phyloP scores from a whole-genome alignment of 2,888 invertebrate genomes.

The Ferrisia virgata region DNA sequence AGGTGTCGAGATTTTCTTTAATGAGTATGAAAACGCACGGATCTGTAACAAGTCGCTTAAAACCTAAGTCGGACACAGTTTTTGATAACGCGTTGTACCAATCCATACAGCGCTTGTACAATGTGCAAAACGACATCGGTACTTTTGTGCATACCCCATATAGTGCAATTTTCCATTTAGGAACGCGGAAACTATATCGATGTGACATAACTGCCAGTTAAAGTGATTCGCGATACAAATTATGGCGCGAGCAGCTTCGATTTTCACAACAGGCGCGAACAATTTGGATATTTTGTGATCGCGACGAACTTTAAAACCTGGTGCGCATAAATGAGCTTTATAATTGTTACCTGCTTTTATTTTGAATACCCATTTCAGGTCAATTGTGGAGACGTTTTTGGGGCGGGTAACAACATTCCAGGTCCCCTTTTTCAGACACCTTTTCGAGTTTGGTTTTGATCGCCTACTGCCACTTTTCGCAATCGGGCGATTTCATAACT shows the following conservation, averaged over 20 bases:
- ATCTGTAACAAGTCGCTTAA: no score
- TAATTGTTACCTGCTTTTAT: background rate
- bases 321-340: background rate
- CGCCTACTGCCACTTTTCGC: background rate
- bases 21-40: constrained; percentile 52
- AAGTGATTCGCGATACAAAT: background rate
- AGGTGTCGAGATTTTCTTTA: constrained; percentile 47
- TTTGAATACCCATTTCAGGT: background rate
- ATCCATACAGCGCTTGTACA: constrained; percentile 52
- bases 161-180: background rate
- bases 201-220: background rate
- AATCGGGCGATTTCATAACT: no score
- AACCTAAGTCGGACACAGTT: no score
- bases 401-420: no score
- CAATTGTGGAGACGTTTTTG: no score
- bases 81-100: no score
- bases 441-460: background rate
- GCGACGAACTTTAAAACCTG: background rate
- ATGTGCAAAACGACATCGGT: constrained; percentile 50
- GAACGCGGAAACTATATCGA: background rate
- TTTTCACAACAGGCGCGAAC: background rate
- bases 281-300: background rate
- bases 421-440: background rate
- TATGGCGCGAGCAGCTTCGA: background rate
- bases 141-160: background rate